A percentile compares a stretch with the other conserved stretches of the same genome.
phyloP scores from a whole-genome alignment of 2,888 invertebrate genomes.

The Gastrophysa polygoni region DNA sequence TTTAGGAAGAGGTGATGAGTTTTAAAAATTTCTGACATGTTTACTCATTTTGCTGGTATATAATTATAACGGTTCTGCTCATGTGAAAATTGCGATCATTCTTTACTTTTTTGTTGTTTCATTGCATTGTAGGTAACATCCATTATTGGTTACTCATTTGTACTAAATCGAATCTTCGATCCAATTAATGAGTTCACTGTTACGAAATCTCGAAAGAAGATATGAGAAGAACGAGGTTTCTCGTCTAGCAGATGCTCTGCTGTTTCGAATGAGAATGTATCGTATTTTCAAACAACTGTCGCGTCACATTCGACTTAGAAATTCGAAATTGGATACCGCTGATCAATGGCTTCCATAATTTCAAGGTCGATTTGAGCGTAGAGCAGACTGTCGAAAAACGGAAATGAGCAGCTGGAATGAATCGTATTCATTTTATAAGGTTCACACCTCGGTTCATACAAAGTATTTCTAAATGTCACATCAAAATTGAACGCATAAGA shows the following conservation, averaged over 20 bases:
- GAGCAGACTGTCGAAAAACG: neutral
- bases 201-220: neutral
- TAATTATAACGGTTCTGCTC: no score
- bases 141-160: neutral
- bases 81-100: no score
- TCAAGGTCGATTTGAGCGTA: conserved; percentile 1
- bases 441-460: no score
- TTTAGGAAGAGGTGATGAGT: no score
- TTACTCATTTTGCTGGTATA: no score
- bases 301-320: neutral
- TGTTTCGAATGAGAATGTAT: conserved; percentile 1
- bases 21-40: no score
- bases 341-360: conserved; percentile 8
- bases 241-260: conserved; percentile 11
- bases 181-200: neutral
- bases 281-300: conserved; percentile 4
- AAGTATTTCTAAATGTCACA: no score
- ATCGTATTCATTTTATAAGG: neutral
- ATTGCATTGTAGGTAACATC: no score
- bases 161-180: neutral
- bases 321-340: conserved; percentile 6
- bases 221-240: neutral
- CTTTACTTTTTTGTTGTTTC: no score
- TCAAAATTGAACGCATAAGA: no score
- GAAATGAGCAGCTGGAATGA: neutral